Evolutionary conservation across 2,888 invertebrate species (phyloP).

Genomic region (Trisateles emortualis): DNA sequence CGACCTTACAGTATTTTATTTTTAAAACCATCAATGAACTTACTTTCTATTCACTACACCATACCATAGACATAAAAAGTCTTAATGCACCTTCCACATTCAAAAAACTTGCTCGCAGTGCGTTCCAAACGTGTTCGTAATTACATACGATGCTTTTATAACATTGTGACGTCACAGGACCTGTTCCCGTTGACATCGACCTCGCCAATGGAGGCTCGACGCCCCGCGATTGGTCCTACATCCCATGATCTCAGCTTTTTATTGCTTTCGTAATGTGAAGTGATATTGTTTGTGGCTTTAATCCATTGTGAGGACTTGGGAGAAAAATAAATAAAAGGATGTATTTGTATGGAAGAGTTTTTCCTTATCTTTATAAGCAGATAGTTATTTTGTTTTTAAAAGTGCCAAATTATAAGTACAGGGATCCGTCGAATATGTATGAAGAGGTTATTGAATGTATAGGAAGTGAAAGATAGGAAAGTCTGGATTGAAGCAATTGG

Average conservation of each 20-base stretch:
- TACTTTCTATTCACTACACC: background rate
- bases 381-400: no score
- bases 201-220: conserved; percentile 58
- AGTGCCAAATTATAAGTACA: no score
- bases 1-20: background rate
- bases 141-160: conserved; percentile 32
- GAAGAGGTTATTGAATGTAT: no score
- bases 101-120: conserved; percentile 14
- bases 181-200: conserved; percentile 54
- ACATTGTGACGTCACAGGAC: conserved; percentile 46
- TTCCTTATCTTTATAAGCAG: no score
- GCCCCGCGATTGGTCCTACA: conserved; percentile 53
- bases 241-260: conserved; percentile 43
- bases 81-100: conserved; percentile 1
- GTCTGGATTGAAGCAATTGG: no score
- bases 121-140: conserved; percentile 26
- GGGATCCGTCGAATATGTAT: no score
- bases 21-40: background rate
- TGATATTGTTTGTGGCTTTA: conserved; percentile 18
- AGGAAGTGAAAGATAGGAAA: no score
- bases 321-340: no score
- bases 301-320: background rate
- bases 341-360: no score
- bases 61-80: background rate
- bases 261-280: conserved; percentile 30